Evolutionary conservation across 1,140 invertebrate genomes (phyloP), one percentile per base, ranked within the genome.

Genomic region (Drosophila mojavensis): DNA sequence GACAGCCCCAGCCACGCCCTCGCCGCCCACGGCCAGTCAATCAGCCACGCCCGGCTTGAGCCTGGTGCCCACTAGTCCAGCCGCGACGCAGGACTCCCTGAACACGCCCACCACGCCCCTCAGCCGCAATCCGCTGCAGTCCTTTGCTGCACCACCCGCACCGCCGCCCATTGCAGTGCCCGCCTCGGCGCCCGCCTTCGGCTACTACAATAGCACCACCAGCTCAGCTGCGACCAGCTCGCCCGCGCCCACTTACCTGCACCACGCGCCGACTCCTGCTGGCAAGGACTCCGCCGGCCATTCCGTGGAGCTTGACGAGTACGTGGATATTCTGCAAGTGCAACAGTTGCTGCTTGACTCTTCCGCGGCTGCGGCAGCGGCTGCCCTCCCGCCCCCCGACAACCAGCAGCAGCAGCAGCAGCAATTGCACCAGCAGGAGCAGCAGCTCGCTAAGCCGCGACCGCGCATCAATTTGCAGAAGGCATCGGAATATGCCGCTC

Each of bases 291-390:
- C 59, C 3, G 15, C 56, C 5, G 62, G 48, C 5, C 53, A 55
- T 11, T 55, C 53, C n/a, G 78, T 65, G 10, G 86, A 86, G 20
- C 74, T 90, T 13, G 93, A 94, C 75, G 93, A 94, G 75, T 94
- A 93, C 81, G 93, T 94, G 61, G 93, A 94, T 74, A 94, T 94
- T 36, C 76, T 94, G 53, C 93, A 94, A 81, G 93, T 94, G 64
- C 93, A 94, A 73, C 93, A 94, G 72, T 64, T 94, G 39, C 77
- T 94, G 4, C 71, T 94, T 56, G 93, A 93, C 77, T 91, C 92
- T 11, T 92, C 93, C 10, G 75, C 80, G 1, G 79, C 83, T 5
- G 78, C 82, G 1, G 78, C 78, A 36, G 78, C 79, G 45, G 71
- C 79, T 24, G 73, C 70, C 4, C 51, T 50, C 11, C 36, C 36